Evolutionary conservation across 2,888 invertebrate species (phyloP).

Genomic region (Homarus gammarus): DNA sequence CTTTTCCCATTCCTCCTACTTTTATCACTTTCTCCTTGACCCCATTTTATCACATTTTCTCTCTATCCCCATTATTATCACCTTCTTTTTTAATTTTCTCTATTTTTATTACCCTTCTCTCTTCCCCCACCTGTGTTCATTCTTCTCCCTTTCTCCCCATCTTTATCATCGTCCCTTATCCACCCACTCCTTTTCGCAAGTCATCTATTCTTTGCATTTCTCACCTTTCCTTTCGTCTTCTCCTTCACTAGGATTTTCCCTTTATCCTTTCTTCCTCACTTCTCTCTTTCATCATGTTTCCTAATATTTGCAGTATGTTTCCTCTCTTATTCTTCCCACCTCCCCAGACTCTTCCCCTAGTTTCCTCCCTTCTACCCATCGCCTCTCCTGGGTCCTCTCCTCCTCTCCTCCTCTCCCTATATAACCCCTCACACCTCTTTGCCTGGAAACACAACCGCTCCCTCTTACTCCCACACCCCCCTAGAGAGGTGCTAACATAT

Average conservation of each 20-base stretch:
- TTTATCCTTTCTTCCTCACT: not conserved
- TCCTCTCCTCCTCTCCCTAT: not conserved
- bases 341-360: not conserved
- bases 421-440: not conserved
- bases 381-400: not conserved
- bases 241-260: not conserved
- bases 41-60: no score
- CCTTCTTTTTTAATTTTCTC: not conserved
- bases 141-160: not conserved
- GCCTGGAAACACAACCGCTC: no score
- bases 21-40: no score
- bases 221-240: not conserved
- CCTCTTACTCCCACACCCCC: no score
- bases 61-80: not conserved
- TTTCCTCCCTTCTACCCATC: not conserved
- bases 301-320: no score
- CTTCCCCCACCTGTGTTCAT: no score
- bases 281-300: not conserved
- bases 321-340: not conserved
- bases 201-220: not conserved
- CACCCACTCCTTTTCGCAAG: no score
- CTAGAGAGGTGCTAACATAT: no score
- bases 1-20: no score
- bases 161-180: no score
- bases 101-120: not conserved